Evolutionary conservation across 2,113 vertebrate genomes (phyloP), one percentile per base, ranked within the genome.

Genomic region (Vidua macroura): DNA sequence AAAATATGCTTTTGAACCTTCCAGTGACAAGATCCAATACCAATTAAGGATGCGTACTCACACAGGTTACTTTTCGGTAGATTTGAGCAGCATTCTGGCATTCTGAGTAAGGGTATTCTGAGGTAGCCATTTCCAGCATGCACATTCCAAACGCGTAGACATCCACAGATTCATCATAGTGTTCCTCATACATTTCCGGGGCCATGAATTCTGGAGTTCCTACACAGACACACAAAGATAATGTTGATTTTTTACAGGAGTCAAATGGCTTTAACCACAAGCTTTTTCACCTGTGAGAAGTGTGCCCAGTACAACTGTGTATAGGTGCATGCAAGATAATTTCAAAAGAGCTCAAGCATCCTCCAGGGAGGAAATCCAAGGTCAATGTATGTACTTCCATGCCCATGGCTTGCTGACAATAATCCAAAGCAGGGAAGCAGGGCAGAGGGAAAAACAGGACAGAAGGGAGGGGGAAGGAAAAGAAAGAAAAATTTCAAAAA

Each of bases 161-260:
- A 13, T 99, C 99, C 79, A 99, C 99, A 0, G 99, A 98, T 91
- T 99, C 99, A 11, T 99, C 99, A 0, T 99, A 99, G 96, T 99
- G 99, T 52, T 99, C 99, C 95, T 99, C 99, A 2, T 99, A 99
- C 99, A 99, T 99, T 96, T 99, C 99, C 0, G 99, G 99, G 6
- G 99, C 99, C 99, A 99, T 99, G 96, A 99, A 99, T 96, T 99
- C 99, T 1, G 99, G 99, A 58, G 99, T 99, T 33, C 99, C 99
- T 99, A 82, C 28, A 91, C 13, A 37, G 27, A 66, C 3, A 7
- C 56, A 86, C 35, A 75, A 39, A 85, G 63, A 44, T 1, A 84
- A 55, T 1, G 11, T 1, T 21, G 24, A 3, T 24, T 19, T 46
- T 37, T 21, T 14, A 25, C 5, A 23, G 55, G 21, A 35, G 6